Conservation (phyloP, 2,797 vertebrate genomes). For the Girardinus metallicus region DNA sequence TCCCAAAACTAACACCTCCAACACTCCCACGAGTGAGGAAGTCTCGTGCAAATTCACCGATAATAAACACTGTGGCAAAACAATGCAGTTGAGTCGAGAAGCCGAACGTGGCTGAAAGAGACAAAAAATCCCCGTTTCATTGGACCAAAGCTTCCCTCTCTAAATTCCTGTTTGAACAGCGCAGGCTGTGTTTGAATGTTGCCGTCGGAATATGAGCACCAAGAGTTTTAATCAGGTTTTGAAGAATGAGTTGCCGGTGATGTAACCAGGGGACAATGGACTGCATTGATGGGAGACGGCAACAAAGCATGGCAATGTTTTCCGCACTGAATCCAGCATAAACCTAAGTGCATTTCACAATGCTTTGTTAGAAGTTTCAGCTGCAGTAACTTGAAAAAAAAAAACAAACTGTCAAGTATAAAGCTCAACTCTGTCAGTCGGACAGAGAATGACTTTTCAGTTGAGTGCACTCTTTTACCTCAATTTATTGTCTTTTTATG, state of each 20-base stretch:
- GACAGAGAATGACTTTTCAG: not conserved
- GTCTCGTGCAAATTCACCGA: not conserved
- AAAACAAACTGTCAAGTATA: not conserved
- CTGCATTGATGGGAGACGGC: constrained; percentile 37
- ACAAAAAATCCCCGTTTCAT: not conserved
- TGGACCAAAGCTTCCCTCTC: not conserved
- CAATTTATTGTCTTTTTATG: not conserved
- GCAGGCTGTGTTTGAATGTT: not conserved
- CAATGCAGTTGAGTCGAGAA: not conserved
- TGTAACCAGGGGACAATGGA: constrained; percentile 42
- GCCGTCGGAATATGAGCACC: constrained; percentile 3
- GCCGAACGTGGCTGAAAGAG: not conserved
- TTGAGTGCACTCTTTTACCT: not conserved
- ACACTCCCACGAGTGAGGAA: not conserved
- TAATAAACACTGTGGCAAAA: not conserved
- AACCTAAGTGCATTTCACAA: constrained; percentile 13
- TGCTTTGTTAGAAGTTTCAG: not conserved
- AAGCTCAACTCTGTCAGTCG: not conserved
- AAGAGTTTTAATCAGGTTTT: constrained; percentile 6
- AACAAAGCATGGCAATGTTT: constrained; percentile 18
- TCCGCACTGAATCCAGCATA: constrained; percentile 3
- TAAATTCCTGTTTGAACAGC: not conserved
- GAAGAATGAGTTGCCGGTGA: constrained; percentile 31
- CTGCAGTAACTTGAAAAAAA: not conserved
- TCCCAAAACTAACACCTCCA: no score